phyloP scores from a whole-genome alignment of 2,888 invertebrate genomes.

The Bellardia pandia region DNA sequence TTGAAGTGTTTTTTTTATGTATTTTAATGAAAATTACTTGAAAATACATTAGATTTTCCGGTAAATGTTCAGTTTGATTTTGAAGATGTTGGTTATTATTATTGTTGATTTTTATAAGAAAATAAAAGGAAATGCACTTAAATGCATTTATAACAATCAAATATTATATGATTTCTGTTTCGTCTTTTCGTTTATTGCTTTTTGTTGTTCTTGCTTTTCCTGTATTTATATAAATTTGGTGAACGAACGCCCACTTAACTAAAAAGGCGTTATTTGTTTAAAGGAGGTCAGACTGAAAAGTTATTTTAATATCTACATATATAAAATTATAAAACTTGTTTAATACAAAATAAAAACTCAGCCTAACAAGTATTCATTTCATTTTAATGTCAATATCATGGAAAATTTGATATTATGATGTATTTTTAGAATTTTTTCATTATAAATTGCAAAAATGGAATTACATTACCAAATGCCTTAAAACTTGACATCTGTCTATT shows the following conservation, averaged over 20 bases:
- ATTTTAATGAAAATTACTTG: constrained; percentile 64
- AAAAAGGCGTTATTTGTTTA: constrained; percentile 21
- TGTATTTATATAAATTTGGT: constrained; percentile 62
- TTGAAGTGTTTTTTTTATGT: constrained; percentile 17
- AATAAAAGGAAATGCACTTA: constrained; percentile 72
- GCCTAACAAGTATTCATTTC: no score
- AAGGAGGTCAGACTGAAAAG: constrained; percentile 1
- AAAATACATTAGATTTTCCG: constrained; percentile 68
- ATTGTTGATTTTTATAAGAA: constrained; percentile 54
- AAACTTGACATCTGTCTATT: not conserved
- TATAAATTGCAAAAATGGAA: no score
- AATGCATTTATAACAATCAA: constrained; percentile 70
- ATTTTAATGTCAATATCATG: no score
- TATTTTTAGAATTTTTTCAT: no score
- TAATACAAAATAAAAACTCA: no score
- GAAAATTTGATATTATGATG: no score
- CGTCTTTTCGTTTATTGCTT: constrained; percentile 54
- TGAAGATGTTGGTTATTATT: constrained; percentile 18
- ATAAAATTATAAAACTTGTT: not conserved
- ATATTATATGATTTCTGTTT: constrained; percentile 68
- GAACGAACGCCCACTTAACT: constrained; percentile 58
- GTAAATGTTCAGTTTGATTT: constrained; percentile 56
- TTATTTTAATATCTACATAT: not conserved
- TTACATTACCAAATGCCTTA: not conserved
- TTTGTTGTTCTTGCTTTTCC: constrained; percentile 56